Conservation (phyloP, 1,140 invertebrate genomes). For the Brachystomella parvula region DNA sequence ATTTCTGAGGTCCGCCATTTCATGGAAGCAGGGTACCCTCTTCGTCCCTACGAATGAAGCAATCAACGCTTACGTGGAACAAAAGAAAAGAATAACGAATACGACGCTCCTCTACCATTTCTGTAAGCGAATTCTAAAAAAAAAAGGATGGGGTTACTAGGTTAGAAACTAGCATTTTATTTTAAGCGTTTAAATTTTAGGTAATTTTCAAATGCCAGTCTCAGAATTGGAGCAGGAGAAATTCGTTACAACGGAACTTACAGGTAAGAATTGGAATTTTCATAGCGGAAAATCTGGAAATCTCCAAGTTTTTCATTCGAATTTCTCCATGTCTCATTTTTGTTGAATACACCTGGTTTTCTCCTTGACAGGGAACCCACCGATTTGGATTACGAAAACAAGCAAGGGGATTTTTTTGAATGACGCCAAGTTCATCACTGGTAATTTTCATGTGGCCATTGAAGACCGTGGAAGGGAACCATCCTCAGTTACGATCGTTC, state of each 20-base stretch:
- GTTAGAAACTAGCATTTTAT: neutral
- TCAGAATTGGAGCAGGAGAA: neutral
- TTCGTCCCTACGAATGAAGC: conserved; percentile 24
- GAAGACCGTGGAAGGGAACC: neutral
- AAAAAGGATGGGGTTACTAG: too few relatives aligned
- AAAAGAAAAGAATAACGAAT: conserved; percentile 13
- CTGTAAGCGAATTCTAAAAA: conserved; percentile 15
- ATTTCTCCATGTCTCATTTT: too few relatives aligned
- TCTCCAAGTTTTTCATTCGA: neutral
- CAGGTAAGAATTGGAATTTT: conserved; percentile 11
- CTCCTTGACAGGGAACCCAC: conserved; percentile 15
- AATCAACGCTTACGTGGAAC: neutral
- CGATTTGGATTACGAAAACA: conserved; percentile 26
- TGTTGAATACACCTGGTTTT: too few relatives aligned
- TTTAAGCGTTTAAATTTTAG: neutral
- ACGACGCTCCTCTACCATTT: conserved; percentile 23
- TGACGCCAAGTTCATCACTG: conserved; percentile 15
- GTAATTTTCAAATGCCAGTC: neutral
- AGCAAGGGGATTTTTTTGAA: conserved; percentile 19
- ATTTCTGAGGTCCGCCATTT: neutral
- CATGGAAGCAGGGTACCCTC: conserved; percentile 17
- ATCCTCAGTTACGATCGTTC: conserved; percentile 4
- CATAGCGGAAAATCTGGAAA: neutral
- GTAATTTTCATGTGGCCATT: neutral
- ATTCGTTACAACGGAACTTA: neutral